Evolutionary conservation across 1,140 invertebrate species (phyloP).

Genomic region (Caenorhabditis briggsae): DNA sequence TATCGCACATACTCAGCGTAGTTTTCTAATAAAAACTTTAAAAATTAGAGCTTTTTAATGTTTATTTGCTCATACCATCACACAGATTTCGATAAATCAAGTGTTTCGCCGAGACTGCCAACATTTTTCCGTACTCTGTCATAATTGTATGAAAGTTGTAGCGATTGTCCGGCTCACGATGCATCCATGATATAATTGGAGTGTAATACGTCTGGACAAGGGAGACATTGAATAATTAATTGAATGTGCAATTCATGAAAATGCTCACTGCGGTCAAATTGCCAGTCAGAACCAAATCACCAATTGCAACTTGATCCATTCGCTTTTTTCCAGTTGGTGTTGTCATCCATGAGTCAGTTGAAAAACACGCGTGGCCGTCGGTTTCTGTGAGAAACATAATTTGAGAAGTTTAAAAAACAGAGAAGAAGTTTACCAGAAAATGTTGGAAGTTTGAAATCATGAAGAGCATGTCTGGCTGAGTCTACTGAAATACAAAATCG

Average conservation of each 20-base stretch:
- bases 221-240: background rate
- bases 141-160: slow-evolving; percentile 15
- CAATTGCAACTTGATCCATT: slow-evolving; percentile 54
- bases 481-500: background rate
- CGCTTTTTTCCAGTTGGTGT: slow-evolving; percentile 53
- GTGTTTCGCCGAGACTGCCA: slow-evolving; percentile 35
- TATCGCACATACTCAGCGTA: slow-evolving; percentile 24
- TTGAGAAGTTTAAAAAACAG: too few species aligned
- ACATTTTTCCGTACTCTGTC: slow-evolving; percentile 52
- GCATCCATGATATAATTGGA: slow-evolving; percentile 53
- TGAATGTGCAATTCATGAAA: background rate
- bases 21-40: background rate
- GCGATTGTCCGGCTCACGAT: slow-evolving; percentile 22
- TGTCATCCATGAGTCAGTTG: slow-evolving; percentile 51
- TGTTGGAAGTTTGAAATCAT: background rate
- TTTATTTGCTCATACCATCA: background rate
- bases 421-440: background rate
- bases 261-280: slow-evolving; percentile 29
- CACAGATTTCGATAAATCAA: slow-evolving; percentile 10
- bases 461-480: background rate
- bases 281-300: slow-evolving; percentile 37
- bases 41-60: background rate
- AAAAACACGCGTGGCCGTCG: slow-evolving; percentile 22
- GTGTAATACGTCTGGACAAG: slow-evolving; percentile 32
- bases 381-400: background rate